Percentiles rank a stretch among this genome's conserved stretches.
Evolutionary conservation across 2,113 vertebrate species (phyloP).

Genomic region (Glaucomys volans): DNA sequence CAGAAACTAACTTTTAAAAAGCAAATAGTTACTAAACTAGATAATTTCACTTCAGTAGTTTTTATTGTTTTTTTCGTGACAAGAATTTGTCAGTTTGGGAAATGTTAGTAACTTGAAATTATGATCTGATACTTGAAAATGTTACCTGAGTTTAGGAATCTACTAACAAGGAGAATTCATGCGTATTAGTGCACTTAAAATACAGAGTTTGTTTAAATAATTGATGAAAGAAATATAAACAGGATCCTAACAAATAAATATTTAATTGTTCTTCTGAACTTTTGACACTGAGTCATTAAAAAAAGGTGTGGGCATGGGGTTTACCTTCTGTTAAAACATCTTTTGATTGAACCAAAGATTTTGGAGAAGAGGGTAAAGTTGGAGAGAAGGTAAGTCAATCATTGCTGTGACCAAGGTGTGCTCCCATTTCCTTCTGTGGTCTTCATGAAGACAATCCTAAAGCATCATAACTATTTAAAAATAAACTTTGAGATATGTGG

Average conservation of each 20-base stretch:
- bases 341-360: not conserved
- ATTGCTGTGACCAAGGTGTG: not conserved
- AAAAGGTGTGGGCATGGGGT: not conserved
- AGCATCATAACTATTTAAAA: not conserved
- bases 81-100: conserved; percentile 32
- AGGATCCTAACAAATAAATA: not conserved
- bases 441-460: not conserved
- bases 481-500: not conserved
- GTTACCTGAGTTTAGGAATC: not conserved
- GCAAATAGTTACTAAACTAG: not conserved
- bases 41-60: not conserved
- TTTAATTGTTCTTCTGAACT: not conserved
- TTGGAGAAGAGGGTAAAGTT: not conserved
- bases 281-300: not conserved
- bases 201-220: conserved; percentile 22
- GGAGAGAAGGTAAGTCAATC: not conserved
- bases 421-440: not conserved
- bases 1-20: conserved; percentile 29
- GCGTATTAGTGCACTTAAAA: not conserved
- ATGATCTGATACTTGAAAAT: conserved; percentile 31
- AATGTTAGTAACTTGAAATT: conserved; percentile 17
- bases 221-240: conserved; percentile 3
- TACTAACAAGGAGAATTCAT: conserved; percentile 30
- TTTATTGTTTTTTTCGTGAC: conserved; percentile 14
- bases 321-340: not conserved